Evolutionary conservation across 2,113 vertebrate genomes (phyloP).

Genomic region (Pituophis catenifer): DNA sequence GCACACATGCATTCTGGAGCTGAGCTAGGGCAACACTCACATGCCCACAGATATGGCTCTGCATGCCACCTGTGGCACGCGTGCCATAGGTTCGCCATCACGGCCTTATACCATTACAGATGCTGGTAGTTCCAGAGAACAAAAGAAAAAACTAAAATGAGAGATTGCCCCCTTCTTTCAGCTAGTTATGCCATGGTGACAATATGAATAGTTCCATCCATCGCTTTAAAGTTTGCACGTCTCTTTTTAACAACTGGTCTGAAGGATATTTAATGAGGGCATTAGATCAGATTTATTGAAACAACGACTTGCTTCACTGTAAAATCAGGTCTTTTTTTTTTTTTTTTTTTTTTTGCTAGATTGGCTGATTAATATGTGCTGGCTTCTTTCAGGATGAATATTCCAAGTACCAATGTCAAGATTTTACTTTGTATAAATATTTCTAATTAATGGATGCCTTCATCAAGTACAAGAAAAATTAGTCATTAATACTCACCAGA

Average conservation of each 20-base stretch:
- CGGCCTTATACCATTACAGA: neutral
- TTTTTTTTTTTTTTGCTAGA: constrained; percentile 51
- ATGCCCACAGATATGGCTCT: too few species aligned
- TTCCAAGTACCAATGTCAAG: constrained; percentile 46
- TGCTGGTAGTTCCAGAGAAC: neutral
- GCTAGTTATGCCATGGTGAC: constrained; percentile 26
- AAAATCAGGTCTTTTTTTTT: constrained; percentile 6
- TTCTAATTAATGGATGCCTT: constrained; percentile 73
- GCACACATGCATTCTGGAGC: too few species aligned
- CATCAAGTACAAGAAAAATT: constrained; percentile 63
- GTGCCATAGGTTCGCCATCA: too few species aligned
- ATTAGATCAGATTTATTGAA: constrained; percentile 43
- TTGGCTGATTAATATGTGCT: constrained; percentile 48
- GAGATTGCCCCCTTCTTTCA: constrained; percentile 13
- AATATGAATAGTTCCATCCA: constrained; percentile 5
- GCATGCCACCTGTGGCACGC: too few species aligned
- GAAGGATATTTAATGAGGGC: constrained; percentile 42
- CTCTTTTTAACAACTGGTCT: neutral
- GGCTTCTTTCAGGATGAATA: constrained; percentile 45
- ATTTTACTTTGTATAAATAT: constrained; percentile 62
- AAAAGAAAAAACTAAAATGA: constrained; percentile 30
- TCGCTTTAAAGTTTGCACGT: constrained; percentile 5
- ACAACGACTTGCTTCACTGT: neutral
- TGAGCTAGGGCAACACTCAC: too few species aligned
- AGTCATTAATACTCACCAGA: constrained; percentile 59